Percentiles rank a stretch among this genome's conserved stretches.
These are phyloP conservation scores for Lithobates pipiens DNA, from an alignment of 2,797 vertebrate species.

Conservation along the genomic window DNA sequence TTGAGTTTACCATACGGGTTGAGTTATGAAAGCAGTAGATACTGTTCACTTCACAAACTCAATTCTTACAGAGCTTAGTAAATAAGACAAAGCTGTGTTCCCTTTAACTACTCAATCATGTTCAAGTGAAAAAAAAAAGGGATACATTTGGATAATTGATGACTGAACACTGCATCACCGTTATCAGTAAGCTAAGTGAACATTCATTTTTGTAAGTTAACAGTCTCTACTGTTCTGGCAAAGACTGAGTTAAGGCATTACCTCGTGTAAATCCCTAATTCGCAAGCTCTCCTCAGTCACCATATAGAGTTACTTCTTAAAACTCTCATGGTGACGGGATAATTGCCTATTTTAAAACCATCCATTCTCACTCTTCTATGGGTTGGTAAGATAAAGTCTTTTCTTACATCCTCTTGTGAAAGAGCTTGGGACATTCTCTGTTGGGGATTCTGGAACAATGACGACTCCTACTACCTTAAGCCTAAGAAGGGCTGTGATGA, in stretches of 20 bases:
- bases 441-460: neutral
- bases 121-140: no score
- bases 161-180: neutral
- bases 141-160: neutral
- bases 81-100: no score
- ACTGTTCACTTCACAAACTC: no score
- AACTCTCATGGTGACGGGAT: neutral
- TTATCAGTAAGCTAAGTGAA: neutral
- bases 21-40: no score
- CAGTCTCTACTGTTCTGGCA: neutral
- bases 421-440: neutral
- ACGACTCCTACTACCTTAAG: constrained; percentile 6
- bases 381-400: neutral
- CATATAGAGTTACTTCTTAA: constrained; percentile 17
- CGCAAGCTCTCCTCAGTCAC: neutral
- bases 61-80: no score
- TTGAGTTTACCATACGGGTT: no score
- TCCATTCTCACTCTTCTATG: neutral
- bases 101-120: no score
- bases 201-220: neutral
- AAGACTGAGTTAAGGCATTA: neutral
- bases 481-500: neutral
- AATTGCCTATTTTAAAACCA: neutral
- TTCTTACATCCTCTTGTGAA: neutral
- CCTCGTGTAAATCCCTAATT: neutral